These are phyloP conservation scores for Drosophila gunungcola DNA, from an alignment of 1,140 invertebrate genomes.

Conservation along the genomic window DNA sequence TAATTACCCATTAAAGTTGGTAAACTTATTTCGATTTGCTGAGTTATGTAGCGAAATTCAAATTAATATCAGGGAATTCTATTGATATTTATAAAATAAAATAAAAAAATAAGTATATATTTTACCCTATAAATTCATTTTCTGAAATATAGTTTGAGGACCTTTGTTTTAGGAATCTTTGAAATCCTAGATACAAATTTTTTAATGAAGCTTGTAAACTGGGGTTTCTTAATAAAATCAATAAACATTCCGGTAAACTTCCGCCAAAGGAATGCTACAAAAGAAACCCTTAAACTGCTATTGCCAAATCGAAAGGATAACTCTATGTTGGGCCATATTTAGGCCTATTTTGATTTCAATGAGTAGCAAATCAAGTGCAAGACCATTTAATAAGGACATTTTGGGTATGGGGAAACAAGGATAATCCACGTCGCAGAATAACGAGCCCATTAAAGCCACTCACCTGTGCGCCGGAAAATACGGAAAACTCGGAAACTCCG, in stretches of 20 bases:
- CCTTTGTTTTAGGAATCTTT: background rate
- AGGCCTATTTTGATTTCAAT: constrained; percentile 63
- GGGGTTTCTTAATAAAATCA: background rate
- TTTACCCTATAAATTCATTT: too few relatives aligned
- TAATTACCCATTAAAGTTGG: background rate
- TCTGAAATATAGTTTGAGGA: too few relatives aligned
- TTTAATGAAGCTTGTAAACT: background rate
- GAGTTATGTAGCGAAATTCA: too few relatives aligned
- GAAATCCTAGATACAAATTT: background rate
- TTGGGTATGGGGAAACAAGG: background rate
- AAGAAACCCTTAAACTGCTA: background rate
- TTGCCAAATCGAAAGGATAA: background rate
- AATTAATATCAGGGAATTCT: too few relatives aligned
- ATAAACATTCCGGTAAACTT: background rate
- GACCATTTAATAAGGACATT: constrained; percentile 40
- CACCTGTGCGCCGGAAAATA: constrained; percentile 56
- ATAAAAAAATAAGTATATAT: too few relatives aligned
- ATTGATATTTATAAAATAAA: too few relatives aligned
- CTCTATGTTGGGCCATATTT: background rate
- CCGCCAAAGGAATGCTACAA: background rate
- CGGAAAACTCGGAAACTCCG: constrained; percentile 9
- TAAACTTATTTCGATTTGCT: background rate
- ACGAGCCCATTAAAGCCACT: constrained; percentile 78
- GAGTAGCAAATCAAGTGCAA: constrained; percentile 78
- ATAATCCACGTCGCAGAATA: constrained; percentile 52